Evolutionary conservation across 2,888 invertebrate species (phyloP).

Genomic region (Heterodera filipjevi): DNA sequence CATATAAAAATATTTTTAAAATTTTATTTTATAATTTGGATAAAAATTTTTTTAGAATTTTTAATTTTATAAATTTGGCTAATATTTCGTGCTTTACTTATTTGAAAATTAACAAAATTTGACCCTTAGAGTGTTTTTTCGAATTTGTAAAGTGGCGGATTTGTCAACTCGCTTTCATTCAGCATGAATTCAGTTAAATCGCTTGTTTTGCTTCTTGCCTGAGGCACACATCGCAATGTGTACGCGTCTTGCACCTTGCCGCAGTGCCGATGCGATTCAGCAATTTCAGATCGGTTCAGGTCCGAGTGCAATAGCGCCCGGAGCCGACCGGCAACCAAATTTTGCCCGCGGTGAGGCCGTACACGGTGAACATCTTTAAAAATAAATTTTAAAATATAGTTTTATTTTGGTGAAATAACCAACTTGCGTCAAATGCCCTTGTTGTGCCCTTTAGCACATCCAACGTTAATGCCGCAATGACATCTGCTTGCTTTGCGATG

Average conservation of each 20-base stretch:
- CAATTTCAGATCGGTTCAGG: constrained; percentile 73
- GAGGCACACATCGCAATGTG: constrained; percentile 74
- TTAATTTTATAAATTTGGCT: no score
- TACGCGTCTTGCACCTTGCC: constrained; percentile 75
- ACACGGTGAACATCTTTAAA: constrained; percentile 71
- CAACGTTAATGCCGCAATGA: constrained; percentile 73
- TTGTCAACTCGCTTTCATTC: no score
- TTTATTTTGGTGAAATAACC: constrained; percentile 46
- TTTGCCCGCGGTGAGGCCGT: constrained; percentile 74
- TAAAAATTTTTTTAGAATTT: no score
- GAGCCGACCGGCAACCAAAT: constrained; percentile 71
- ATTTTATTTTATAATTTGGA: no score
- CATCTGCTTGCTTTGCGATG: constrained; percentile 73
- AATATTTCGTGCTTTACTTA: no score
- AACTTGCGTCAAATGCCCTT: constrained; percentile 73
- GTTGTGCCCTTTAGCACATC: constrained; percentile 75
- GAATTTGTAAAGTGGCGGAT: no score
- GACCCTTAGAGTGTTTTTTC: no score
- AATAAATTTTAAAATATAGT: constrained; percentile 34
- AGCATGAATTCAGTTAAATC: not conserved
- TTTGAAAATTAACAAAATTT: no score
- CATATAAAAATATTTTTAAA: no score
- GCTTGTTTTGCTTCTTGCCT: constrained; percentile 43
- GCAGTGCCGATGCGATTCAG: constrained; percentile 74
- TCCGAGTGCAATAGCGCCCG: constrained; percentile 73